phyloP scores from a whole-genome alignment of 2,797 vertebrate species.

The Artibeus jamaicensis region DNA sequence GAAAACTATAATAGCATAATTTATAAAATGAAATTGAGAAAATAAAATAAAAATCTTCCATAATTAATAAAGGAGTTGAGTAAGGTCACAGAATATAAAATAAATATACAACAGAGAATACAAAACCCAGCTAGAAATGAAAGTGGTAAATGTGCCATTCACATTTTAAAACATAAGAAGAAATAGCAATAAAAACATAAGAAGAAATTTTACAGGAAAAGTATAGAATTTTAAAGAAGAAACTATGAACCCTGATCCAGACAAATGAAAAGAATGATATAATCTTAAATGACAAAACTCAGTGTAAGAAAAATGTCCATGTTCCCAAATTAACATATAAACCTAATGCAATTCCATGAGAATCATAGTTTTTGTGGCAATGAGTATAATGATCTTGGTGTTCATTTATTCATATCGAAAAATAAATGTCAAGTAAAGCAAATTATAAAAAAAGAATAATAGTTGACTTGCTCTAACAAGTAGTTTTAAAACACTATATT shows the following conservation, averaged over 20 bases:
- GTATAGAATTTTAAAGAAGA: not conserved
- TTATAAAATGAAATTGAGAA: not conserved
- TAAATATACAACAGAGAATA: not conserved
- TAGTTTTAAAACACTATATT: not conserved
- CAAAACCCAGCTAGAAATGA: not conserved
- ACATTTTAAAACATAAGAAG: no score
- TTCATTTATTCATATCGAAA: constrained; percentile 12
- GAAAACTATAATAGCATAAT: not conserved
- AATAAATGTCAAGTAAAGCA: not conserved
- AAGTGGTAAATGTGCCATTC: not conserved
- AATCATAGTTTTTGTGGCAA: not conserved
- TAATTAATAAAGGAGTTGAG: not conserved
- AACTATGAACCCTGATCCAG: not conserved
- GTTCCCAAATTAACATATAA: not conserved
- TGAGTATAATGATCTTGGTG: not conserved
- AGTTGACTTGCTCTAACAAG: not conserved
- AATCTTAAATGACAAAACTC: not conserved
- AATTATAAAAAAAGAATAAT: not conserved
- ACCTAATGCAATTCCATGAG: not conserved
- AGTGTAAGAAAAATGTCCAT: not conserved
- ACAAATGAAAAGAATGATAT: not conserved
- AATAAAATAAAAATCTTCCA: not conserved
- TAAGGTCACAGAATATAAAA: not conserved
- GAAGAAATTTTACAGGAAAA: not conserved
- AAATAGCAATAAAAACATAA: not conserved